Base-by-base conservation (phyloP, 1,140 invertebrate species). In the Holotrichia oblita region DNA sequence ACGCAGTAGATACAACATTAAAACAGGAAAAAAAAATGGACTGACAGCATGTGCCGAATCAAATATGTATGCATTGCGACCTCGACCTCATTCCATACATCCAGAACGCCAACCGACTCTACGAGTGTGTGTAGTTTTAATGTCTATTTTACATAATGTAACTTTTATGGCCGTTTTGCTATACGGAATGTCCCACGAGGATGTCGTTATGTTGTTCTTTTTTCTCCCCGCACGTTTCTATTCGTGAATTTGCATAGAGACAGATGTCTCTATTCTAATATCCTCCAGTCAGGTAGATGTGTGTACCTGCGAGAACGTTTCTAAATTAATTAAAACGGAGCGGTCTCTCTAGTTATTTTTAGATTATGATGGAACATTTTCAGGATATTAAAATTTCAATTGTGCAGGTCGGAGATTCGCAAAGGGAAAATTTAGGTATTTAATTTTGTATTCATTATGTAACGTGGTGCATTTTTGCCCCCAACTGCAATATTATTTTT, bases 121-220 rank as follows among this genome's bases (percentile, higher is more conserved):
- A 12, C 12, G 44, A 10, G 44, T 48, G n/a, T 48, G n/a, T 12
- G 44, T 48, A 48, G n/a, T n/a, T n/a, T n/a, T n/a, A n/a, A n/a
- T n/a, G n/a, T n/a, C n/a, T n/a, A n/a, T n/a, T n/a, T n/a, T 64
- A 64, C 61, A 64, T 64, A 64, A 64, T 64, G 61, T 64, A 8
- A 27, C 61, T 64, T 64, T 64, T 64, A 64, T 64, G 61, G 61
- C 17, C 61, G 61, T 64, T 48, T 48, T n/a, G 44, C 44, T n/a
- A n/a, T 48, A 48, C 44, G 44, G 0, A 48, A 48, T 48, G 44
- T 48, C 44, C 44, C 44, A 14, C 44, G 44, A 48, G 44, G n/a
- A 14, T n/a, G 44, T 48, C 44, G 12, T 9, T 48, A 48, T 48
- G 44, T 48, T 48, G 44, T 48, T 48, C n/a, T n/a, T n/a, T n/a